These are phyloP conservation scores for Quiscalus mexicanus DNA, from an alignment of 2,113 vertebrate species.

Conservation along the genomic window DNA sequence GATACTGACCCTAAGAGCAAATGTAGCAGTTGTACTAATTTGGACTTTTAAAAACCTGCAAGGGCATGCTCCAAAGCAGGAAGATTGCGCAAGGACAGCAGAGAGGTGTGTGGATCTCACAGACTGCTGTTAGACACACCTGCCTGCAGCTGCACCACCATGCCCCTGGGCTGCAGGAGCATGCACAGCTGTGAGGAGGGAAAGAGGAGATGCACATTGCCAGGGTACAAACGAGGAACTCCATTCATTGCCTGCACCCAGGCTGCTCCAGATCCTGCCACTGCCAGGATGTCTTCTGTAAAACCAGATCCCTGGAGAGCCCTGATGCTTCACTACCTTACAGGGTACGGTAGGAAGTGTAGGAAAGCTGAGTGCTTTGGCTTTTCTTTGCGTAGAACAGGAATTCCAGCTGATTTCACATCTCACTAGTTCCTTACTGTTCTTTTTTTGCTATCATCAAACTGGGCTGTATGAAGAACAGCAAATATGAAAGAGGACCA, in stretches of 20 bases:
- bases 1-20: neutral
- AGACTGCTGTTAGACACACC: neutral
- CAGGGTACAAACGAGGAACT: accelerated
- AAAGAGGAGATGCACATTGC: neutral
- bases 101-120: accelerated
- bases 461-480: neutral
- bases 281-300: neutral
- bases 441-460: neutral
- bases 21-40: neutral
- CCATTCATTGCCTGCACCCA: neutral
- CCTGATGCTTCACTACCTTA: neutral
- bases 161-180: neutral
- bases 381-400: neutral
- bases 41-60: neutral
- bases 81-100: neutral
- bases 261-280: neutral
- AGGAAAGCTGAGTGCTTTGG: neutral
- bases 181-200: accelerated
- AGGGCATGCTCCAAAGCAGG: accelerated
- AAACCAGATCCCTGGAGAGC: neutral
- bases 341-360: neutral
- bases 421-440: neutral
- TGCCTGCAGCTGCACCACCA: neutral
- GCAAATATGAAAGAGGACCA: neutral
- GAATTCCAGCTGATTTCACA: neutral